Conservation (phyloP, 2,797 vertebrate genomes). For the Antrozous pallidus region DNA sequence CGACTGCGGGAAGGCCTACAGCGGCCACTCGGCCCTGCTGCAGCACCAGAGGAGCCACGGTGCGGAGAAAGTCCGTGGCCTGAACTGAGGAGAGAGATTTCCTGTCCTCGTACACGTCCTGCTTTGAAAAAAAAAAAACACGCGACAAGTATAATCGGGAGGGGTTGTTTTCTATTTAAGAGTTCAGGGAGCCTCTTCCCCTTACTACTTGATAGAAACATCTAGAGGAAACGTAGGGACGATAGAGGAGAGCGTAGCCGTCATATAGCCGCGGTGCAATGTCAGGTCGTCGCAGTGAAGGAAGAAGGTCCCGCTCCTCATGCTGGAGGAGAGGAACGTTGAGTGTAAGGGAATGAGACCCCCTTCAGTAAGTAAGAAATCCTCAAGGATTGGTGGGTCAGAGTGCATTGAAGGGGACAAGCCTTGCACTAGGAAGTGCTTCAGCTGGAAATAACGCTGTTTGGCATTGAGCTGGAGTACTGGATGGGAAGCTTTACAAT, state of each 20-base stretch:
- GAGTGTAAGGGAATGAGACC: not conserved
- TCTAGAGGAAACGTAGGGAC: constrained; percentile 31
- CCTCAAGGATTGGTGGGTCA: not conserved
- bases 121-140: not conserved
- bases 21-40: constrained; percentile 63
- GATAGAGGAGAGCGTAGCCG: not conserved
- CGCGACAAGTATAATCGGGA: not conserved
- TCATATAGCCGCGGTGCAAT: not conserved
- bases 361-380: not conserved
- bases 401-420: not conserved
- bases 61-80: constrained; percentile 46
- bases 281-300: not conserved
- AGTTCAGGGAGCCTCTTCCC: not conserved
- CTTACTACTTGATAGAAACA: not conserved
- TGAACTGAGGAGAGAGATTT: constrained; percentile 24
- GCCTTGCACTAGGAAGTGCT: not conserved
- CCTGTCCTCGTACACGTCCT: not conserved
- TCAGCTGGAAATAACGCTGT: not conserved
- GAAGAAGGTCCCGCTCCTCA: not conserved
- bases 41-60: constrained; percentile 63
- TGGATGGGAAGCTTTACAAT: constrained; percentile 5
- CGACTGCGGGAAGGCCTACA: constrained; percentile 66
- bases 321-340: not conserved
- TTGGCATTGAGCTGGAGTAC: not conserved
- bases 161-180: not conserved